These are phyloP conservation scores for Leistus spinibarbis DNA, from an alignment of 2,888 invertebrate species.

Conservation along the genomic window DNA sequence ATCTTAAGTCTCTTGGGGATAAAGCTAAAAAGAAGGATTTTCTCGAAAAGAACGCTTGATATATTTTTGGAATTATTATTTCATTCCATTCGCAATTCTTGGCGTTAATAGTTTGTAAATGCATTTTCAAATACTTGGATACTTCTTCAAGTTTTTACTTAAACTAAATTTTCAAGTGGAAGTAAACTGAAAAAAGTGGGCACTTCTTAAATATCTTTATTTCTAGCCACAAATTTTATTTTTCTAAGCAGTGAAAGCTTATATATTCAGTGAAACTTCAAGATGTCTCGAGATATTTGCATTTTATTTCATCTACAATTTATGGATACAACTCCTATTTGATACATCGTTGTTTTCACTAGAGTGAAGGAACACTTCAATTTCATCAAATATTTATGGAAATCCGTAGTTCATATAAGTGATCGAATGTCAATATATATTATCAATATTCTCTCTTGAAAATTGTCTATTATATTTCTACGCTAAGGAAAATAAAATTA, in stretches of 20 bases:
- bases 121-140: background rate
- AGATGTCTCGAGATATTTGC: background rate
- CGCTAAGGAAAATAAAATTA: too few species aligned
- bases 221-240: too few species aligned
- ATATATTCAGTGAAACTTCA: too few species aligned
- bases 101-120: background rate
- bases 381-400: too few species aligned
- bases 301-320: background rate
- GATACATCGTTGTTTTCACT: too few species aligned
- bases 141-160: background rate
- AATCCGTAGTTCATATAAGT: too few species aligned
- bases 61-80: background rate
- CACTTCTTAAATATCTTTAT: background rate
- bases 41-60: background rate
- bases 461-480: too few species aligned
- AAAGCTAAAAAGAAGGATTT: background rate
- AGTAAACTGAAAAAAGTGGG: background rate
- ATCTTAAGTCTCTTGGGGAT: background rate
- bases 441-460: too few species aligned
- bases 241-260: too few species aligned
- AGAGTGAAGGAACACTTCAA: too few species aligned
- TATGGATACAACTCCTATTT: too few species aligned
- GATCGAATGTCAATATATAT: too few species aligned
- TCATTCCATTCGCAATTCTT: background rate
- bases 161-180: background rate